Evolutionary conservation across 2,888 invertebrate genomes (phyloP).

Genomic region (Diarsia mendica): DNA sequence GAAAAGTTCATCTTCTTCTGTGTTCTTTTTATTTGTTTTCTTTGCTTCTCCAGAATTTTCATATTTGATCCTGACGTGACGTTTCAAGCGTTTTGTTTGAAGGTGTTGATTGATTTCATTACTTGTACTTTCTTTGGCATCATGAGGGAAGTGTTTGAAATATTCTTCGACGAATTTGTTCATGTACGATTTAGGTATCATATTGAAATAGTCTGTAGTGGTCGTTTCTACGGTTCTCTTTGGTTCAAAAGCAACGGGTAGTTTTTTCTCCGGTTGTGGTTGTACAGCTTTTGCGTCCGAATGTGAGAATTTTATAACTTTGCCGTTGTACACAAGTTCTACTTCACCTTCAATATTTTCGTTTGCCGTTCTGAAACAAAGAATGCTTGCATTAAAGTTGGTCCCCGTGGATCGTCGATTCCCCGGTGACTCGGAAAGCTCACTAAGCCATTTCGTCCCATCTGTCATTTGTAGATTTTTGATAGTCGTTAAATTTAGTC

Average conservation of each 20-base stretch:
- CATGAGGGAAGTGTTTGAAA: slow-evolving; percentile 65
- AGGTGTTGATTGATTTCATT: slow-evolving; percentile 46
- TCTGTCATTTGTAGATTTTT: background rate
- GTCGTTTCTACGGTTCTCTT: slow-evolving; percentile 13
- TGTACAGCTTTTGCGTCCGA: slow-evolving; percentile 29
- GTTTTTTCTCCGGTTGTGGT: slow-evolving; percentile 11
- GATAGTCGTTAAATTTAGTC: background rate
- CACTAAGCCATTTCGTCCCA: background rate
- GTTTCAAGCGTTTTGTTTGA: slow-evolving; percentile 75
- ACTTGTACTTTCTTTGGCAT: slow-evolving; percentile 25
- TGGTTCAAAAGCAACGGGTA: background rate
- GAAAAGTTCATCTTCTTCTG: slow-evolving; percentile 81
- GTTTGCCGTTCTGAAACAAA: slow-evolving; percentile 70
- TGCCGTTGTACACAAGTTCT: slow-evolving; percentile 81
- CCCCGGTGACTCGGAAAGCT: too few relatives aligned
- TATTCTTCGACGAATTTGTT: slow-evolving; percentile 73
- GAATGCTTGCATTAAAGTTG: background rate
- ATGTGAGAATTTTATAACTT: slow-evolving; percentile 71
- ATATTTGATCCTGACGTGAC: slow-evolving; percentile 78
- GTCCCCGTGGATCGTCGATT: background rate
- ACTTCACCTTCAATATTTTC: slow-evolving; percentile 78
- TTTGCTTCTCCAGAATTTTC: slow-evolving; percentile 52
- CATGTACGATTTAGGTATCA: slow-evolving; percentile 64
- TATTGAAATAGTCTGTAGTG: slow-evolving; percentile 25
- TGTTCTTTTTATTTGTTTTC: slow-evolving; percentile 64